phyloP scores from a whole-genome alignment of 2,113 vertebrate genomes.

The Menura novaehollandiae region DNA sequence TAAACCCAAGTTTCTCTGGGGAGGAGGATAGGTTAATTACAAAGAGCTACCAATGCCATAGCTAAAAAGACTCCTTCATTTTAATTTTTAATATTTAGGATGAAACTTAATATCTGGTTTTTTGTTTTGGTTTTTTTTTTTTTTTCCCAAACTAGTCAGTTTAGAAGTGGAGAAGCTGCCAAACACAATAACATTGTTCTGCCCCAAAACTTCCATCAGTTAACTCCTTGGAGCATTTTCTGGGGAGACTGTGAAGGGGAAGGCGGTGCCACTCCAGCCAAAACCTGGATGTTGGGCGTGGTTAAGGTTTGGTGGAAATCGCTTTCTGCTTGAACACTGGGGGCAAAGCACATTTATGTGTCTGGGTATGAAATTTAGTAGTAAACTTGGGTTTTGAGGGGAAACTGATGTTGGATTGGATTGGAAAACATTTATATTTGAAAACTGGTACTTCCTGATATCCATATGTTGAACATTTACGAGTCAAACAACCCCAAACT shows the following conservation, averaged over 20 bases:
- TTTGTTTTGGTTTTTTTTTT: background rate
- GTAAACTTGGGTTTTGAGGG: background rate
- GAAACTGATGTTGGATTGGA: background rate
- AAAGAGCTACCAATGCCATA: slow-evolving; percentile 27
- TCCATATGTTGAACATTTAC: background rate
- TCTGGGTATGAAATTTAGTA: background rate
- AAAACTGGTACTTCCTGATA: background rate
- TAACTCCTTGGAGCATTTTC: background rate
- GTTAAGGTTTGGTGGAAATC: background rate
- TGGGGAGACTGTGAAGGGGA: background rate
- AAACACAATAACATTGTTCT: background rate
- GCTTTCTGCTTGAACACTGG: background rate
- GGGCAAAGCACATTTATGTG: background rate
- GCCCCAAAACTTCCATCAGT: background rate
- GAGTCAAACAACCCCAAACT: background rate
- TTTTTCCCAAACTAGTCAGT: background rate
- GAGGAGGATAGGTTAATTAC: slow-evolving; percentile 52
- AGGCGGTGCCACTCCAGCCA: background rate
- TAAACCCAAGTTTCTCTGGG: slow-evolving; percentile 44
- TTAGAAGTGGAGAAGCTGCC: background rate
- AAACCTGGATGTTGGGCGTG: background rate
- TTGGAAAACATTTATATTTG: background rate
- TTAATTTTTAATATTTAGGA: slow-evolving; percentile 22
- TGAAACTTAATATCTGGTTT: background rate
- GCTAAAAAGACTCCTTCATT: background rate